Base-by-base conservation (phyloP, 2,888 invertebrate species). In the Standfussiana lucernea region DNA sequence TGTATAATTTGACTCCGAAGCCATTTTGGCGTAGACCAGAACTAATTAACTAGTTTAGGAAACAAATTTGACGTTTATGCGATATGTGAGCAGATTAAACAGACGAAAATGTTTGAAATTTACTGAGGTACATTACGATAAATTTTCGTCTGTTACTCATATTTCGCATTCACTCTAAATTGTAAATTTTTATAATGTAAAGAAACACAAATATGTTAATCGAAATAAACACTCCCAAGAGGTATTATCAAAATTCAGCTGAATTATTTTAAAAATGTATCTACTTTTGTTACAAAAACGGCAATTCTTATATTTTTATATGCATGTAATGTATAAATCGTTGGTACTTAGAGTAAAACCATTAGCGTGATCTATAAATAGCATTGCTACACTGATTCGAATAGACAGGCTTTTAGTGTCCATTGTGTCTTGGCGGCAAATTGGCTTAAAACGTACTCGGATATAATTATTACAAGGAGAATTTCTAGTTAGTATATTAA, bases 351-450 rank as follows among this genome's bases (percentile, higher is more conserved):
- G 47, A 61, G 65, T 37, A 42, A 76, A 72, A 47, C 47, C 40
- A 81, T 77, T 69, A 69, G 35, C 35, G 15, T 59, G 11, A 72
- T 79, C 42, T 42, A 53, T 64, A 53, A 64, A 59, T 59, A 47
- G 8, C 24, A 56, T 61, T 50, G 59, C 28, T 72, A 61, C 40
- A 81, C 35, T 72, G 69, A 72, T 61, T 72, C 53, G 18, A 61
- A 65, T 59, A 24, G 75, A 67, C 73, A 59, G 42, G 64, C 59
- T 79, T 79, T 72, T 73, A 67, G 61, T 62, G 47, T 45, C 37
- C 65, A 59, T 80, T 42, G 75, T 65, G 42, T 37, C 50, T 56
- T 72, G 42, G 45, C 53, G 37, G 37, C 45, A 76, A 45, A 77
- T 76, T 56, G 28, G 45, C 75, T 45, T 53, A 62, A 24, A 35